A percentile compares a stretch with the other conserved stretches of the same genome.
Conservation (phyloP, 1,140 invertebrate genomes). For the Drosophila seguyi region DNA sequence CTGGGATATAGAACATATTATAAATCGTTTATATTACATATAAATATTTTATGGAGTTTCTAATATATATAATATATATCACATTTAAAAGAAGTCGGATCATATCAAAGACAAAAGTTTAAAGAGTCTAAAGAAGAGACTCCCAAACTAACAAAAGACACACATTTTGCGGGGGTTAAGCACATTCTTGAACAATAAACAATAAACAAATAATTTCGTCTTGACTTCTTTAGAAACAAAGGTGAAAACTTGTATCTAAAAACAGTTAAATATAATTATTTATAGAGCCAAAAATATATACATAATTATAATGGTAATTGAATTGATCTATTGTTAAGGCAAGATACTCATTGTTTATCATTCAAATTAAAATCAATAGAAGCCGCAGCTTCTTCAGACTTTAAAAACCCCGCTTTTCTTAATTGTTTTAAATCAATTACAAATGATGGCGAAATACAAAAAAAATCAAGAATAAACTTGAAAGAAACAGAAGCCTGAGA, state of each 20-base stretch:
- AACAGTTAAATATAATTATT: conserved; percentile 12
- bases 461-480: conserved; percentile 20
- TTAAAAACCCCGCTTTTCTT: neutral
- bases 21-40: neutral
- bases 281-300: neutral
- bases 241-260: neutral
- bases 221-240: neutral
- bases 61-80: neutral
- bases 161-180: conserved; percentile 21
- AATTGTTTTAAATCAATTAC: conserved; percentile 10
- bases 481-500: conserved; percentile 26
- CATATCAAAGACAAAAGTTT: conserved; percentile 7
- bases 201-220: neutral
- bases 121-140: neutral
- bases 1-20: neutral
- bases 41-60: neutral
- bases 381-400: neutral
- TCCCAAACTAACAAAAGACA: conserved; percentile 11
- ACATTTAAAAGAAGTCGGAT: neutral
- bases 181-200: conserved; percentile 3
- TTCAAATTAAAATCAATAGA: neutral
- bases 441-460: conserved; percentile 16
- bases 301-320: neutral
- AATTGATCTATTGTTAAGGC: neutral
- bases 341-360: neutral